Evolutionary conservation across 2,888 invertebrate genomes (phyloP).

Genomic region (Brachyopa scutellaris): DNA sequence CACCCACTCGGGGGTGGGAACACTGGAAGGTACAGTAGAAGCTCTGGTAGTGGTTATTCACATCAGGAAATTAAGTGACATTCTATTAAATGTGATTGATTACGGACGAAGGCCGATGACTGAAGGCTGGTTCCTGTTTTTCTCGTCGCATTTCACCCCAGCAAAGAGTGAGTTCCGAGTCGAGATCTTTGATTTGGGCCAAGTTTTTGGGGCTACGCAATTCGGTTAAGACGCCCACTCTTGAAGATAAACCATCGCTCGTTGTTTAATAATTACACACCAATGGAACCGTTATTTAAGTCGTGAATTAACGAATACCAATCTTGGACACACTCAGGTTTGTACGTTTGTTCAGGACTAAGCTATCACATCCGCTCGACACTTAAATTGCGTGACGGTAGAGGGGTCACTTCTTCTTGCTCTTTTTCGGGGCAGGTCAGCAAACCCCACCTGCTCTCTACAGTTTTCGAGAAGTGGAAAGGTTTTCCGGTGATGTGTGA

Average conservation of each 20-base stretch:
- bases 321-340: slow-evolving; percentile 31
- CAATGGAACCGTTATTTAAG: no score
- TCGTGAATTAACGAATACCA: slow-evolving; percentile 56
- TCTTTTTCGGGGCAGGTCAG: not conserved
- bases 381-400: slow-evolving; percentile 60
- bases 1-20: not conserved
- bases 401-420: not conserved
- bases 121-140: slow-evolving; percentile 28
- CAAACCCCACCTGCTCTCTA: not conserved
- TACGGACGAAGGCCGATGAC: slow-evolving; percentile 27
- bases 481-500: slow-evolving; percentile 51
- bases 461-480: not conserved
- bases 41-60: slow-evolving; percentile 39
- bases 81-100: slow-evolving; percentile 70
- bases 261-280: slow-evolving; percentile 30
- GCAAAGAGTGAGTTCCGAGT: not conserved
- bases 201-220: slow-evolving; percentile 21
- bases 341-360: no score
- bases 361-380: slow-evolving; percentile 44
- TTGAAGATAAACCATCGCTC: not conserved
- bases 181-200: slow-evolving; percentile 14
- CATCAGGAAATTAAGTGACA: slow-evolving; percentile 59
- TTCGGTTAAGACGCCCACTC: slow-evolving; percentile 6
- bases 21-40: not conserved
- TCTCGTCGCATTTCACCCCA: not conserved